Evolutionary conservation across 1,140 invertebrate species (phyloP), one percentile per base, ranked within the genome.

Genomic region (Lepeophtheirus salmonis): DNA sequence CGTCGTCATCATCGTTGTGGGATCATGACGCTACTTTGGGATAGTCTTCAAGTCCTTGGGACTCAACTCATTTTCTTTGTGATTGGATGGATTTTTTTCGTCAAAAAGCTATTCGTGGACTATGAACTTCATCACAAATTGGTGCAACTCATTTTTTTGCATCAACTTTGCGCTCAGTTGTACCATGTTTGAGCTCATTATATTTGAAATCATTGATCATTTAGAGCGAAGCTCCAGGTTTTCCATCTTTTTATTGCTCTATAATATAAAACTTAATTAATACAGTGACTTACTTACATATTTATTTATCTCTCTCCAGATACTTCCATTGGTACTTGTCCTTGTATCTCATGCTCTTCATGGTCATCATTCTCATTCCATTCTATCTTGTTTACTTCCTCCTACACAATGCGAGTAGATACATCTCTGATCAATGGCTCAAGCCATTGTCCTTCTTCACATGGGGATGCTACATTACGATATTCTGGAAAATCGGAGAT

Each of bases 131-230:
- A 94, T 69, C 89, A 97, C 70, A 80, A 81, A 63, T 73, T 91
- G 51, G 90, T 98, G 4, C 88, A 97, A 70, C 73, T 97, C 2
- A 89, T 97, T 67, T 99, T n/a, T 99, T 72, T 95, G 92, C 0
- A 79, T 86, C 3, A 98, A 92, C 48, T 95, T 99, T 72, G 84
- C 95, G 3, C 73, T 99, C 2, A 98, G 94, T 14, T 97, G 95
- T 70, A 96, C 90, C 3, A 95, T 99, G 89, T 99, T 98, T 75
- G 95, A 99, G 71, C 76, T 99, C 21, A 97, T 99, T 63, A 99
- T 99, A 70, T 99, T 99, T 77, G 96, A 99, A 77, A 99, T 99
- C 68, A 74, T 97, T 55, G 92, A 84, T 50, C 79, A 96, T 63
- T 73, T 98, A 60, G 87, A 95, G 69, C 54, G 20, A 53, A 23